Base-by-base conservation (phyloP, 2,797 vertebrate species). In the Neoniphon sammara region DNA sequence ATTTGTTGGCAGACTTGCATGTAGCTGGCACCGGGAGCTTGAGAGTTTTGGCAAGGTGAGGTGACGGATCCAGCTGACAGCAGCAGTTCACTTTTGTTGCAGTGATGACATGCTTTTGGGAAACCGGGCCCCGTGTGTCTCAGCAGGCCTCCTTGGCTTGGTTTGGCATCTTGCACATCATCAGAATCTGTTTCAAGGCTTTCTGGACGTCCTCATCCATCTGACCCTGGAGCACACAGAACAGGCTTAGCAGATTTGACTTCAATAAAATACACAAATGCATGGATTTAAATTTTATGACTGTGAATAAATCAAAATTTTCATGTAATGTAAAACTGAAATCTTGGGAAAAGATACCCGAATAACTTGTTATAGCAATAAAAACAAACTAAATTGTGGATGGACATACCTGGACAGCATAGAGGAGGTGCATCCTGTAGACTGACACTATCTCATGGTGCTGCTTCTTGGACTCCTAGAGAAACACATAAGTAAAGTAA, bases 161-260 rank as follows among this genome's bases (percentile, higher is more conserved):
- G 44, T 94, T 93, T 78, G 97, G 97, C 93, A 95, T 93, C 93
- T 98, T 98, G 90, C 97, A 99, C 97, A 99, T 99, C 1, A 97
- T 96, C 63, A 99, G 93, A 76, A 99, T 99, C 85, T 99, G 97
- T 87, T 98, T 98, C 88, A 99, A 93, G 69, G 98, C 97, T 91
- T 97, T 98, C 90, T 99, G 98, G 65, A 99, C 97, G 34, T 99
- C 98, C 94, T 99, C 97, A 88, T 99, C 98, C 98, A 99, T 99
- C 87, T 99, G 98, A 89, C 98, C 98, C 98, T 99, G 89, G 34
- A 46, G 12, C 4, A 75, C 66, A 83, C 11, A 34, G 14, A 46
- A 66, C 23, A 36, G 0, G 4, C 49, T 77, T 23, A 75, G 57
- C 5, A 15, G 14, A 17, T 4, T 66, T 39, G 25, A 68, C 21